Percentiles rank a stretch among this genome's conserved stretches.
Evolutionary conservation across 2,888 invertebrate genomes (phyloP).

Genomic region (Choreutis nemorana): DNA sequence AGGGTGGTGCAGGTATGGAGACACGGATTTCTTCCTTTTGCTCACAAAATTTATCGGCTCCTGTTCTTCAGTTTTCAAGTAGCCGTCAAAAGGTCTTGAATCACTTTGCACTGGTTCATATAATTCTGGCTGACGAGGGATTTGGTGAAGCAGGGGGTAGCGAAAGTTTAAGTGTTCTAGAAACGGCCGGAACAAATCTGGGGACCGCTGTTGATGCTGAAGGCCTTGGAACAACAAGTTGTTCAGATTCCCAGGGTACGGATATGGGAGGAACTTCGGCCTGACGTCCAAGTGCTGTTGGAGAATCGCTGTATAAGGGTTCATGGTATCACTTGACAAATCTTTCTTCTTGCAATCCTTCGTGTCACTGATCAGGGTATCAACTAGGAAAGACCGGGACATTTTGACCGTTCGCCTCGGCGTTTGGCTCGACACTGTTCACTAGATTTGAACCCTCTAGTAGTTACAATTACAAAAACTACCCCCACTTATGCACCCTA

Average conservation of each 20-base stretch:
- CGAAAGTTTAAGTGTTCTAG: constrained; percentile 51
- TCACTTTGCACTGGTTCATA: constrained; percentile 30
- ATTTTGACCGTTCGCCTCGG: constrained; percentile 49
- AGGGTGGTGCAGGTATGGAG: constrained; percentile 50
- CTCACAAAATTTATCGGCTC: constrained; percentile 39
- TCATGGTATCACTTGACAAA: constrained; percentile 41
- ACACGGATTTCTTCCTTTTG: constrained; percentile 46
- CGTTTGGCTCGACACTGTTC: constrained; percentile 39
- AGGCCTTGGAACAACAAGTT: constrained; percentile 71
- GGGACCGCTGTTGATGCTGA: constrained; percentile 63
- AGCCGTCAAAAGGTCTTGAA: constrained; percentile 28
- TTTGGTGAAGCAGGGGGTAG: constrained; percentile 45
- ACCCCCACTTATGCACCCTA: constrained; percentile 63
- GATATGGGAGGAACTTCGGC: constrained; percentile 67
- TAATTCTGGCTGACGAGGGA: constrained; percentile 42
- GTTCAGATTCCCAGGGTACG: constrained; percentile 70
- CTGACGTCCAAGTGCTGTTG: constrained; percentile 37
- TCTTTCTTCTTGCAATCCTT: constrained; percentile 52
- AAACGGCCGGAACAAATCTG: constrained; percentile 57
- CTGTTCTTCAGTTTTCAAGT: constrained; percentile 38
- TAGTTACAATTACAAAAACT: constrained; percentile 65
- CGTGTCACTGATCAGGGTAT: constrained; percentile 76
- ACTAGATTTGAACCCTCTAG: constrained; percentile 30
- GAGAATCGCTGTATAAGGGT: constrained; percentile 42
- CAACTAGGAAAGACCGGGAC: constrained; percentile 85